Conservation (phyloP, 2,113 vertebrate species). For the Zosterops borbonicus region DNA sequence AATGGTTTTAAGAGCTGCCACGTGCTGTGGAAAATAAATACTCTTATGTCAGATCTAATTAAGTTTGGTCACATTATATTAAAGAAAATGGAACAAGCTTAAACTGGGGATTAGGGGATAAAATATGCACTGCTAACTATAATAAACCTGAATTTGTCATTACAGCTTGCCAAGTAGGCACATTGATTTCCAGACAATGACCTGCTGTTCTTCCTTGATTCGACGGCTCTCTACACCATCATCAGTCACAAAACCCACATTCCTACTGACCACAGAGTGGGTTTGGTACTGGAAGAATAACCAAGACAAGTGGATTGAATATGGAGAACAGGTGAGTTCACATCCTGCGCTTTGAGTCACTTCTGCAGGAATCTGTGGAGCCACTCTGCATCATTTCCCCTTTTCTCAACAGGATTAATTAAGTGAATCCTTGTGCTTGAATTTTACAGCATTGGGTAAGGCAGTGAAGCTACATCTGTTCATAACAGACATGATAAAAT, state of each 20-base stretch:
- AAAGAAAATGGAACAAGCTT: background rate
- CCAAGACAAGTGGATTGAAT: slow-evolving; percentile 77
- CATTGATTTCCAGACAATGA: slow-evolving; percentile 81
- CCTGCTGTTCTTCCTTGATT: slow-evolving; percentile 7
- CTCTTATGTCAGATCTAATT: background rate
- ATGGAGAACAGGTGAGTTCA: slow-evolving; percentile 74
- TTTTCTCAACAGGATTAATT: background rate
- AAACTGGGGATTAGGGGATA: background rate
- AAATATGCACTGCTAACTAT: background rate
- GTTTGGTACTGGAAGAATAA: slow-evolving; percentile 86
- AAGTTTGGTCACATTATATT: background rate
- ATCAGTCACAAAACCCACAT: slow-evolving; percentile 78
- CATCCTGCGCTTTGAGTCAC: background rate
- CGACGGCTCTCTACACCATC: slow-evolving; percentile 83
- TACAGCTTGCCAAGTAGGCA: background rate
- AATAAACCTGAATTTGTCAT: background rate
- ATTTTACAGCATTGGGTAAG: background rate
- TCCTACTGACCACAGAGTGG: slow-evolving; percentile 84
- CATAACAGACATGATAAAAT: background rate
- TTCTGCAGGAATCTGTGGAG: background rate
- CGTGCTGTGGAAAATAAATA: background rate
- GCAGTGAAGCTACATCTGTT: background rate
- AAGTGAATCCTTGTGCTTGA: background rate
- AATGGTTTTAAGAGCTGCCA: background rate
- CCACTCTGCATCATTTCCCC: background rate